phyloP scores from a whole-genome alignment of 2,888 invertebrate species.

The Antheraea assamensis region DNA sequence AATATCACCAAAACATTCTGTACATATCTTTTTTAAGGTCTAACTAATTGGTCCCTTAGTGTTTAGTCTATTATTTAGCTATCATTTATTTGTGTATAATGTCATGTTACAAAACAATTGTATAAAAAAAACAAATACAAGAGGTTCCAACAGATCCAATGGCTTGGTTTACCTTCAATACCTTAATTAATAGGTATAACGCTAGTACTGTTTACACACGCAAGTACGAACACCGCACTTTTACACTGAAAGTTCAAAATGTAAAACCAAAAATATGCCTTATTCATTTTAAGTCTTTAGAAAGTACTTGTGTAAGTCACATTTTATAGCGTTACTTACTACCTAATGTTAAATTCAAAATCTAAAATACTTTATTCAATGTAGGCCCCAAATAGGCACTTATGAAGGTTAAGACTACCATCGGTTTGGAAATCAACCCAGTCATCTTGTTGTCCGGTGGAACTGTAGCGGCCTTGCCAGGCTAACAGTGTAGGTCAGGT shows the following conservation, averaged over 20 bases:
- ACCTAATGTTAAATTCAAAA: not conserved
- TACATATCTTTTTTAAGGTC: not conserved
- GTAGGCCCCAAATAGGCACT: not conserved
- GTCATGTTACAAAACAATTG: too few relatives aligned
- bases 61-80: not conserved
- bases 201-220: too few relatives aligned
- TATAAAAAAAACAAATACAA: too few relatives aligned
- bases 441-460: too few relatives aligned
- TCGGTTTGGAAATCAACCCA: too few relatives aligned
- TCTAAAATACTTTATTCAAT: not conserved
- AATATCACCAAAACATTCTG: slow-evolving; percentile 26
- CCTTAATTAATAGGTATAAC: too few relatives aligned
- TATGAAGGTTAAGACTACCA: not conserved
- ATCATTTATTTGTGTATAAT: not conserved
- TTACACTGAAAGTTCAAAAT: not conserved
- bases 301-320: not conserved
- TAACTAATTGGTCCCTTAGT: not conserved
- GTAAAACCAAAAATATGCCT: not conserved
- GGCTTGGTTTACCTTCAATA: too few relatives aligned
- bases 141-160: too few relatives aligned
- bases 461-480: too few relatives aligned
- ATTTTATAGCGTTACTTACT: not conserved
- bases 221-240: too few relatives aligned
- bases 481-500: too few relatives aligned
- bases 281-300: not conserved